These are phyloP conservation scores for Napeogenes inachia DNA, from an alignment of 2,888 invertebrate genomes.

Conservation along the genomic window DNA sequence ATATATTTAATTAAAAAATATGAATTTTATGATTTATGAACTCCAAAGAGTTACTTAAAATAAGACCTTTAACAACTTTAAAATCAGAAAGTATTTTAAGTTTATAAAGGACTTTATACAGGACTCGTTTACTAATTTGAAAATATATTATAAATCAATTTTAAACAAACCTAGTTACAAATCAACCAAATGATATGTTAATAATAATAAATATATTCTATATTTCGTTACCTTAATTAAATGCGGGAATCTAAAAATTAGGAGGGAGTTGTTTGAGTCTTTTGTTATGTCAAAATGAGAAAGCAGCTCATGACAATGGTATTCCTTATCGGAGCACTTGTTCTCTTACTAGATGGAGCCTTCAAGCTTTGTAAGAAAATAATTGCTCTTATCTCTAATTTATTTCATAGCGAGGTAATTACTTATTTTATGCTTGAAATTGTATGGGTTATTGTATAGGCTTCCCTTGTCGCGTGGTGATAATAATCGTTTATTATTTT, in stretches of 20 bases:
- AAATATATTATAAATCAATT: no score
- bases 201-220: neutral
- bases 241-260: conserved; percentile 4
- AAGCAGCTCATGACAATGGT: conserved; percentile 2
- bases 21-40: no score
- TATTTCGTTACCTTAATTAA: neutral
- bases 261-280: conserved; percentile 3
- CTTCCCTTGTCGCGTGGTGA: neutral
- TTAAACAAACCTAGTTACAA: no score
- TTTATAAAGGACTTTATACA: no score
- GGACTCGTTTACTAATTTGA: no score
- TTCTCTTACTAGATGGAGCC: neutral
- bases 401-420: conserved; percentile 1
- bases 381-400: conserved; percentile 1
- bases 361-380: conserved; percentile 5
- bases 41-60: no score
- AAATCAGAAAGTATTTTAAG: no score
- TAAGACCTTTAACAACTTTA: no score
- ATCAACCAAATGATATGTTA: neutral
- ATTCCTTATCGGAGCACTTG: conserved; percentile 1
- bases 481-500: no score
- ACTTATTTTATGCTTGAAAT: conserved; percentile 4
- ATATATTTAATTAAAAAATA: no score
- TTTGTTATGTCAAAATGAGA: neutral
- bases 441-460: neutral